A percentile compares a stretch with the other conserved stretches of the same genome.
phyloP scores from a whole-genome alignment of 2,113 vertebrate genomes.

The Bothrops jararaca region DNA sequence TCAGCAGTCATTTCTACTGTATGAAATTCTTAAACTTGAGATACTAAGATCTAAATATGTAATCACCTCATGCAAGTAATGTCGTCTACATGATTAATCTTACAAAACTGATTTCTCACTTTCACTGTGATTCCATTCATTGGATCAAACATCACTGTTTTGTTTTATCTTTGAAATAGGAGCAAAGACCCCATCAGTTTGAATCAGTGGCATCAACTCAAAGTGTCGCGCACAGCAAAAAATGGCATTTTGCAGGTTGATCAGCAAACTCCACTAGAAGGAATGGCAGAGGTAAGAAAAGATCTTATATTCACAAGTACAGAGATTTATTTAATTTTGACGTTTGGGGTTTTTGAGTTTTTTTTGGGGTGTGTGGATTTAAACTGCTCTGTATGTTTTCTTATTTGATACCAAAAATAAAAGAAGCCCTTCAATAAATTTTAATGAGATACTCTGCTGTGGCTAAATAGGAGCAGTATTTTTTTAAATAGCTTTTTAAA shows the following conservation, averaged over 20 bases:
- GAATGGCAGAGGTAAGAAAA: constrained; percentile 83
- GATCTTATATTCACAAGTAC: background rate
- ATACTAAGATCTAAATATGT: background rate
- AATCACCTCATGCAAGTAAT: background rate
- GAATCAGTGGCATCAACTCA: constrained; percentile 86
- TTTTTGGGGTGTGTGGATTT: background rate
- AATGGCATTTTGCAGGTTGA: constrained; percentile 93
- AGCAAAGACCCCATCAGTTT: constrained; percentile 81
- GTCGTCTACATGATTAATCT: background rate
- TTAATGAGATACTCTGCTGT: background rate
- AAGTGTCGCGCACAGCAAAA: constrained; percentile 88
- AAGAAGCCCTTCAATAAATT: background rate
- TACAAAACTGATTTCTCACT: background rate
- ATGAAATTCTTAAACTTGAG: background rate
- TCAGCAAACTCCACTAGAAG: constrained; percentile 81
- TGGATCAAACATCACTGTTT: background rate
- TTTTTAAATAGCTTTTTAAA: background rate
- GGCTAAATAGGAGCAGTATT: background rate
- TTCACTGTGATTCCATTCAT: background rate
- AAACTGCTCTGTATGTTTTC: background rate
- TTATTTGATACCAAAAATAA: background rate
- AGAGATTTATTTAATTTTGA: background rate
- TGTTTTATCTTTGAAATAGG: constrained; percentile 65
- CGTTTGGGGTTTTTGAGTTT: background rate
- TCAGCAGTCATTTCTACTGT: background rate